Evolutionary conservation across 1,140 invertebrate species (phyloP).

Genomic region (Lamellibrachia luymesi): DNA sequence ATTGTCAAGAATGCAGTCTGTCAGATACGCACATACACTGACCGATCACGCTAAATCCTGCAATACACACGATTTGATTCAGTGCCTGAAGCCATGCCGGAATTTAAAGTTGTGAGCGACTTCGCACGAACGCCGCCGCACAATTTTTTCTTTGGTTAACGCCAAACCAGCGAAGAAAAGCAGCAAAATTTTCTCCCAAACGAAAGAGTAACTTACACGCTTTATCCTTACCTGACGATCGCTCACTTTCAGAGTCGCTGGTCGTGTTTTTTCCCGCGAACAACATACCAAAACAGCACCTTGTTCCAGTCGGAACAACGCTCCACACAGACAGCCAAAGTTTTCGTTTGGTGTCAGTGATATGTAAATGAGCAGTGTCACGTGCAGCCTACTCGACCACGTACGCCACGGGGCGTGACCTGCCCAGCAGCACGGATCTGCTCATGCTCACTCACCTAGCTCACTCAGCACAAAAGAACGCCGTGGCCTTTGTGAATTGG

Average conservation of each 20-base stretch:
- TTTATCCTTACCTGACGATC: conserved; percentile 1
- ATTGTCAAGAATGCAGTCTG: neutral
- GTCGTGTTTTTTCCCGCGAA: neutral
- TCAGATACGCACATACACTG: neutral
- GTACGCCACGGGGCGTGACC: conserved; percentile 1
- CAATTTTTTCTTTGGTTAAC: neutral
- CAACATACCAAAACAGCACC: conserved; percentile 4
- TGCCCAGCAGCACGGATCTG: neutral
- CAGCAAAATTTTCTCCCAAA: neutral
- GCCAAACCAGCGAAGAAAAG: neutral
- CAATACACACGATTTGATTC: neutral
- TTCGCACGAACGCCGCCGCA: neutral
- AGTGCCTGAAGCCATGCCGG: neutral
- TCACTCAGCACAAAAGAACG: neutral
- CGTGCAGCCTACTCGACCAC: neutral
- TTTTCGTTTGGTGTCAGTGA: neutral
- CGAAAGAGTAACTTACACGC: neutral
- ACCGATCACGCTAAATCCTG: neutral
- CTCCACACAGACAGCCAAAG: neutral
- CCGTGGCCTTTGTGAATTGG: neutral
- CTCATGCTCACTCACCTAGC: neutral
- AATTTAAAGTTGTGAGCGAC: neutral
- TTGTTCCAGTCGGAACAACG: neutral
- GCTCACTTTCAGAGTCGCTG: neutral
- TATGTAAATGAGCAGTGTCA: neutral